Evolutionary conservation across 2,797 vertebrate genomes (phyloP).

Genomic region (Eospalax fontanierii): DNA sequence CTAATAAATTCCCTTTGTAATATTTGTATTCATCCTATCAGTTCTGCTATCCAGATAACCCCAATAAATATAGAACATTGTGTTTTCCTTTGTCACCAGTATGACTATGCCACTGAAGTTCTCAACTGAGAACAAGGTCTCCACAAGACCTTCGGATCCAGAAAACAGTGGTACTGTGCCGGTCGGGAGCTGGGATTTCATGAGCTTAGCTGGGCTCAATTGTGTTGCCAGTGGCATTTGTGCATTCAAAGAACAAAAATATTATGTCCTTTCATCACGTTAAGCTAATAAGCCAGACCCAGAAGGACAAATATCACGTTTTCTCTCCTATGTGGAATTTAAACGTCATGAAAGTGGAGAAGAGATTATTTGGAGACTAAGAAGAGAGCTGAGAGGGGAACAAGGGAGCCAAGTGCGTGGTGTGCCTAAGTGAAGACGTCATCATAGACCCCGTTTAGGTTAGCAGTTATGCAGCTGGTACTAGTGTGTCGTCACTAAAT

Average conservation of each 20-base stretch:
- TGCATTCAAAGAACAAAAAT: not conserved
- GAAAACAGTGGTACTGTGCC: not conserved
- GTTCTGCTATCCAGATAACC: no score
- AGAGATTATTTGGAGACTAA: not conserved
- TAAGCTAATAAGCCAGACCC: not conserved
- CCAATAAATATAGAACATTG: not conserved
- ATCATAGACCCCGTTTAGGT: not conserved
- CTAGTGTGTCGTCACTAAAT: no score
- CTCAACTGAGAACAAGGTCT: not conserved
- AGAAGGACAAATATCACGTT: not conserved
- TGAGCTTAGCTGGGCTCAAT: not conserved
- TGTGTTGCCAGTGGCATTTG: not conserved
- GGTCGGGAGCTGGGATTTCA: not conserved
- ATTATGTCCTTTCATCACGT: not conserved
- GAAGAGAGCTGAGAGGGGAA: not conserved
- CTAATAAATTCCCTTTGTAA: not conserved
- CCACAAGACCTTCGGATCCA: not conserved
- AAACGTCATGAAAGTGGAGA: not conserved
- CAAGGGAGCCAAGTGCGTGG: no score
- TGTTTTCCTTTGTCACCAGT: not conserved
- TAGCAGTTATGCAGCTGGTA: no score
- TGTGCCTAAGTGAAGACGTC: not conserved
- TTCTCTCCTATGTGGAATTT: not conserved
- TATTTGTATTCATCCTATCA: not conserved
- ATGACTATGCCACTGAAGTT: not conserved